Percentiles rank a stretch among this genome's conserved stretches.
These are phyloP conservation scores for Apotomis betuletana DNA, from an alignment of 2,888 invertebrate genomes.

Conservation along the genomic window DNA sequence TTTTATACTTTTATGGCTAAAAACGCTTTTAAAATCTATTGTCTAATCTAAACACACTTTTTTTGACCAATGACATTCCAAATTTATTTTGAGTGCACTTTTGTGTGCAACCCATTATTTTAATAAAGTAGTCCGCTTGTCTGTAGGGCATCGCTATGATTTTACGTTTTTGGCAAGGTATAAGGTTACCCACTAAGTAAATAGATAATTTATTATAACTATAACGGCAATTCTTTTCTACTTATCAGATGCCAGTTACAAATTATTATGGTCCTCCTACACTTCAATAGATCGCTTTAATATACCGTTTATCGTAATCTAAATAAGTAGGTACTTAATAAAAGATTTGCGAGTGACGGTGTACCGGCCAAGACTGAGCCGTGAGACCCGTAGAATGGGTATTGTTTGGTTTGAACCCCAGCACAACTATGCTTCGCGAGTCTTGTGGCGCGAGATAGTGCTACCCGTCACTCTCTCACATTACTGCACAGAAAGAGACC, in stretches of 20 bases:
- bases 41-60: too few relatives aligned
- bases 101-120: not conserved
- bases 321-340: constrained; percentile 35
- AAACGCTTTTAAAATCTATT: too few relatives aligned
- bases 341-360: constrained; percentile 35
- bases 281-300: constrained; percentile 34
- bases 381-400: constrained; percentile 32
- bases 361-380: constrained; percentile 3
- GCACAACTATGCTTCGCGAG: too few relatives aligned
- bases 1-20: too few relatives aligned
- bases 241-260: constrained; percentile 29
- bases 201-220: constrained; percentile 27
- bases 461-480: too few relatives aligned
- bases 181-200: not conserved
- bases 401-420: constrained; percentile 40
- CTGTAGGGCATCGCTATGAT: not conserved
- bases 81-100: too few relatives aligned
- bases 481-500: too few relatives aligned
- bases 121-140: not conserved
- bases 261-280: constrained; percentile 34
- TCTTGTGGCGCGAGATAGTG: too few relatives aligned
- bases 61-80: too few relatives aligned
- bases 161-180: not conserved
- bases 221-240: constrained; percentile 31
- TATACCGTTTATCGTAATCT: constrained; percentile 39